Evolutionary conservation across 2,113 vertebrate species (phyloP).

Genomic region (Columbina picui): DNA sequence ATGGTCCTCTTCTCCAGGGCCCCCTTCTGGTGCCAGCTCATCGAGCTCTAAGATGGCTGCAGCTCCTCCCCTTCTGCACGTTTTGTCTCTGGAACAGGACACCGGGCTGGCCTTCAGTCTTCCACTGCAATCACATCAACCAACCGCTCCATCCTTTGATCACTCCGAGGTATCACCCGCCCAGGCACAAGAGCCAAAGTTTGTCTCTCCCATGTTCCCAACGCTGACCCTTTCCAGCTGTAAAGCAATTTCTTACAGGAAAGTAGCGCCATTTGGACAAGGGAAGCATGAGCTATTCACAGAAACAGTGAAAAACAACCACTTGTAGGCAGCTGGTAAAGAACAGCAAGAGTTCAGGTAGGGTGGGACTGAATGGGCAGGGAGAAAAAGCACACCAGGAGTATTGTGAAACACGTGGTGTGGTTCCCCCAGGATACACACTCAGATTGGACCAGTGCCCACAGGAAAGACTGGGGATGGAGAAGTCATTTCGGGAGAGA

Average conservation of each 20-base stretch:
- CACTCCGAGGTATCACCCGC: not conserved
- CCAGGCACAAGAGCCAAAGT: not conserved
- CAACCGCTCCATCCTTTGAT: not conserved
- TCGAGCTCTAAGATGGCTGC: not conserved
- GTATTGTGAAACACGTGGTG: not conserved
- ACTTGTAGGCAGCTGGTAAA: not conserved
- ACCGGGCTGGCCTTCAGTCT: not conserved
- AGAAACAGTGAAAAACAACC: not conserved
- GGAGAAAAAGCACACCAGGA: not conserved
- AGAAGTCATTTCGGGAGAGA: not conserved
- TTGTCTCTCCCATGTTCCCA: not conserved
- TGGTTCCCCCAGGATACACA: not conserved
- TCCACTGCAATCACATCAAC: not conserved
- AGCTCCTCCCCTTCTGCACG: not conserved
- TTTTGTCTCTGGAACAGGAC: not conserved
- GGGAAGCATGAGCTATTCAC: not conserved
- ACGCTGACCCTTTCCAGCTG: not conserved
- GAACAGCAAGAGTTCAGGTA: not conserved
- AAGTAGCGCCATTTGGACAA: not conserved
- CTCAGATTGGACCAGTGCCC: not conserved
- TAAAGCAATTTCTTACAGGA: not conserved
- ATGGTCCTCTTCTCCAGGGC: not conserved
- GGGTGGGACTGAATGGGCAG: fast-evolving
- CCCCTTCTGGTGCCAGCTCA: not conserved
- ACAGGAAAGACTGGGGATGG: not conserved